phyloP scores from a whole-genome alignment of 2,797 vertebrate genomes.

The Babyrousa celebensis region DNA sequence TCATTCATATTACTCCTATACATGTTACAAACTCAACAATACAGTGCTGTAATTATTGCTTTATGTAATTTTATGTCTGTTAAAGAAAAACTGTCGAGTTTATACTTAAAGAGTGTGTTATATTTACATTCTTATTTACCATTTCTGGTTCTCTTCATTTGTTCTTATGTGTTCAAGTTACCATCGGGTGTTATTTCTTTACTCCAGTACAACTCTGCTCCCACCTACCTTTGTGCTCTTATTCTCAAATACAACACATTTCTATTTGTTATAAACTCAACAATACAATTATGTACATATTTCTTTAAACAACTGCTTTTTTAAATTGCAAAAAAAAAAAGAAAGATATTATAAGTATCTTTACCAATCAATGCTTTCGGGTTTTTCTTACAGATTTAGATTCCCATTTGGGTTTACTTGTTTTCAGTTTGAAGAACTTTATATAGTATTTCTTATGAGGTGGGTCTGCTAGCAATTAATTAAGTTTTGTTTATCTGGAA shows the following conservation, averaged over 20 bases:
- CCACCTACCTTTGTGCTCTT: not conserved
- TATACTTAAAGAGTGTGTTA: not conserved
- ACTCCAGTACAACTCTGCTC: not conserved
- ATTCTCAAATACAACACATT: not conserved
- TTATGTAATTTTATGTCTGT: not conserved
- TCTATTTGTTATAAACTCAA: not conserved
- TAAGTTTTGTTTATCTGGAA: not conserved
- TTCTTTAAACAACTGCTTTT: not conserved
- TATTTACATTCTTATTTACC: constrained; percentile 12
- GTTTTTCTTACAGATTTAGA: not conserved
- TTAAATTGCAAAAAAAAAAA: not conserved
- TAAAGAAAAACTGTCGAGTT: not conserved
- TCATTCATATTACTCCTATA: not conserved
- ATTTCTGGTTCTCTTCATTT: constrained; percentile 40
- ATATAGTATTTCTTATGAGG: not conserved
- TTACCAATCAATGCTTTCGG: not conserved
- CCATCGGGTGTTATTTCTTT: not conserved
- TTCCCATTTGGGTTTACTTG: not conserved
- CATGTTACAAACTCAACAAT: not conserved
- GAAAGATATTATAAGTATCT: constrained; percentile 33
- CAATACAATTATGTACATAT: not conserved
- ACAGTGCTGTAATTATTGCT: not conserved
- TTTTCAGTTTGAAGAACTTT: not conserved
- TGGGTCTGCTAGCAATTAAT: not conserved
- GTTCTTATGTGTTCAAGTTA: not conserved